Evolutionary conservation across 2,888 invertebrate genomes (phyloP).

Genomic region (Drosophila basisetae): DNA sequence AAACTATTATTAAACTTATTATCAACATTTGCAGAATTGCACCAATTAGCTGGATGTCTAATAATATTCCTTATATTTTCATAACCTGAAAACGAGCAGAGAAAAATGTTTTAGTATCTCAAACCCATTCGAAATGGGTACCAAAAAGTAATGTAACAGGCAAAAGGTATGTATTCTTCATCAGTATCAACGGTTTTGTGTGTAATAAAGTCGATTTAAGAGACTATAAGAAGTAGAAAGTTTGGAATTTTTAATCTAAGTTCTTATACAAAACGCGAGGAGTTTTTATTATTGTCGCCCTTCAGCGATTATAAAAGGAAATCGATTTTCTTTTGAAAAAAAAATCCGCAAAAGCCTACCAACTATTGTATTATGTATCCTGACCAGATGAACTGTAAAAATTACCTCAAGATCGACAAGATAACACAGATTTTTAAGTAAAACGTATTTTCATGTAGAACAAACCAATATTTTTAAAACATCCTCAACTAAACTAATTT

Average conservation of each 20-base stretch:
- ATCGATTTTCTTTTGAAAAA: background rate
- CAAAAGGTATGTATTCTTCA: background rate
- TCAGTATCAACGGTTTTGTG: background rate
- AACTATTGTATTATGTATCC: background rate
- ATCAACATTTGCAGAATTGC: too few relatives aligned
- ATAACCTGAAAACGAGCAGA: background rate
- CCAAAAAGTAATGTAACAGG: background rate
- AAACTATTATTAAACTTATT: background rate
- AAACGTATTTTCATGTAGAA: background rate
- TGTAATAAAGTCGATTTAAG: background rate
- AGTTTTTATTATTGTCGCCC: background rate
- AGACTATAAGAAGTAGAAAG: background rate
- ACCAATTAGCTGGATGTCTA: background rate
- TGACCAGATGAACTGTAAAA: background rate
- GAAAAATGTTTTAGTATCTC: background rate
- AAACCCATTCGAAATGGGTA: too few relatives aligned
- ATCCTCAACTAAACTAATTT: background rate
- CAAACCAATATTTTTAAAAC: background rate
- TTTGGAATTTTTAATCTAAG: background rate
- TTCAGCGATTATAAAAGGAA: background rate
- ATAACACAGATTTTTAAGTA: background rate
- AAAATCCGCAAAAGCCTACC: too few relatives aligned
- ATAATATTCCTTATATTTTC: background rate
- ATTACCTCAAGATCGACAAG: background rate
- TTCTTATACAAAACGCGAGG: too few relatives aligned